A percentile compares a stretch with the other conserved stretches of the same genome.
Conservation (phyloP, 2,113 vertebrate genomes). For the Smithornis capensis region DNA sequence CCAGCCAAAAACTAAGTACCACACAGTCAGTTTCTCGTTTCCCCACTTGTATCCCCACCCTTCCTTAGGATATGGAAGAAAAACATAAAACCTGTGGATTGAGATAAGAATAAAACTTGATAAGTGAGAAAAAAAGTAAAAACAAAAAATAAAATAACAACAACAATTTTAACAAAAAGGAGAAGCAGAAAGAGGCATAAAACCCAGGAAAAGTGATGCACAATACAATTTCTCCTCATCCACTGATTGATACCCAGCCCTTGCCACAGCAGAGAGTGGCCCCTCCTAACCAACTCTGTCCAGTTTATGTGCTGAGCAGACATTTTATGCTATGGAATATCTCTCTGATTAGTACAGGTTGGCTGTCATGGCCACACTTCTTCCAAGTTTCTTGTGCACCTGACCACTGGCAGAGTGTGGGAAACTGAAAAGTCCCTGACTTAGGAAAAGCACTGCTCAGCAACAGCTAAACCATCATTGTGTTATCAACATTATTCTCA, state of each 20-base stretch:
- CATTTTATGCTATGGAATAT: not conserved
- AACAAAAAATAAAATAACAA: not conserved
- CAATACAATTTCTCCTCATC: not conserved
- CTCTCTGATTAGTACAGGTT: not conserved
- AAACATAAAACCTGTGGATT: accelerated
- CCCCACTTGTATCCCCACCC: not conserved
- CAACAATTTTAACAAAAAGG: not conserved
- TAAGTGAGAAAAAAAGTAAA: not conserved
- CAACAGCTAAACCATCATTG: not conserved
- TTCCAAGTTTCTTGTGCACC: not conserved
- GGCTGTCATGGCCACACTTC: accelerated
- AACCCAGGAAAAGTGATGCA: not conserved
- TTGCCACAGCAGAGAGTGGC: not conserved
- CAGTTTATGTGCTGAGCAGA: not conserved
- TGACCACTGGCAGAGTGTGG: not conserved
- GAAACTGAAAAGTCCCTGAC: not conserved
- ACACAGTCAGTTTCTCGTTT: not conserved
- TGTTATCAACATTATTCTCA: not conserved
- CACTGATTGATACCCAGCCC: not conserved
- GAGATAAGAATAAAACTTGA: not conserved
- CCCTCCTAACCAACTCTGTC: not conserved
- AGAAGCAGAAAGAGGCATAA: not conserved
- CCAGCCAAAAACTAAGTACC: not conserved
- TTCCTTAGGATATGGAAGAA: not conserved
- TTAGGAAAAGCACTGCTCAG: not conserved